Conservation (phyloP, 1,140 invertebrate species). For the Triops cancriformis region DNA sequence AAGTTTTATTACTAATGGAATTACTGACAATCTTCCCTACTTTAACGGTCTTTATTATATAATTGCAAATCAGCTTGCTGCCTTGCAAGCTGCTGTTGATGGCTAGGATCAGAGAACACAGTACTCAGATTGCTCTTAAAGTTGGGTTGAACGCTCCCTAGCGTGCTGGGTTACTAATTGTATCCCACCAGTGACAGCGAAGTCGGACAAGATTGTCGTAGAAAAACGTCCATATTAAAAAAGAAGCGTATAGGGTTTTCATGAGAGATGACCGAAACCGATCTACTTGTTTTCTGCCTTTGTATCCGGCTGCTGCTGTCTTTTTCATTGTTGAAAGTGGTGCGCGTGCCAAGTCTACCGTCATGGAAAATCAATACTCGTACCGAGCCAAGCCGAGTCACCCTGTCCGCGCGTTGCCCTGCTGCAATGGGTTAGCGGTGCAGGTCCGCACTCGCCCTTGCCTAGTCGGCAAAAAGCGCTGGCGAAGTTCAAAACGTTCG, state of each 20-base stretch:
- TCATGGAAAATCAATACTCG: constrained; percentile 14
- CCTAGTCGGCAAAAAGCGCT: neutral
- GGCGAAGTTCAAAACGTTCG: neutral
- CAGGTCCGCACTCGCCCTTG: neutral
- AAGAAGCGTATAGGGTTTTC: neutral
- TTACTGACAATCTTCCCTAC: no score
- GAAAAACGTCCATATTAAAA: no score
- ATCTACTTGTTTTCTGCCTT: neutral
- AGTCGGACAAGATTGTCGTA: no score
- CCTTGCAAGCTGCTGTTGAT: no score
- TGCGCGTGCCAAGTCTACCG: constrained; percentile 3
- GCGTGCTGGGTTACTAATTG: no score
- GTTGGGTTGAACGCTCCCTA: no score
- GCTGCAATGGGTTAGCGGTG: neutral
- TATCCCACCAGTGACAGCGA: no score
- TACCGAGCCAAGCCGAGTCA: neutral
- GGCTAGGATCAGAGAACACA: no score
- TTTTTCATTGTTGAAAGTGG: neutral
- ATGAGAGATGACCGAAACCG: neutral
- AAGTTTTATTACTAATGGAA: no score
- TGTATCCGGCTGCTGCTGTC: neutral
- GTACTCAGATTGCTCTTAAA: no score
- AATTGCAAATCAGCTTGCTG: no score
- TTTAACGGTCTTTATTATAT: no score
- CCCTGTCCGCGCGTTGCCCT: neutral